Base-by-base conservation (phyloP, 2,797 vertebrate genomes). In the Fundulus diaphanus region DNA sequence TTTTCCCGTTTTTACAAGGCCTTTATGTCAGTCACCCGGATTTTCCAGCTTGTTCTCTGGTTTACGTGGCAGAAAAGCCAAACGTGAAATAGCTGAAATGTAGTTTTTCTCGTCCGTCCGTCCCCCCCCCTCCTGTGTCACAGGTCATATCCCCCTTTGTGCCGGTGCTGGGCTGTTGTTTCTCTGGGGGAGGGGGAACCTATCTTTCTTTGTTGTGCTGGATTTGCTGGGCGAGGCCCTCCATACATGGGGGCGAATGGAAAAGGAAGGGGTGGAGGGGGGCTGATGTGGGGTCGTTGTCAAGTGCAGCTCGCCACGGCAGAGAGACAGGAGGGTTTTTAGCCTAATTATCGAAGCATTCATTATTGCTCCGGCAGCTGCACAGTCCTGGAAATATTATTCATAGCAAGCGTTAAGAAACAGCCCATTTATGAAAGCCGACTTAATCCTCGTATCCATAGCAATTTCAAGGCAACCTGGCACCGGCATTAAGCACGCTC, bases 371-470 rank as follows among this genome's bases (percentile, higher is more conserved):
- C 67, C 82, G 84, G 83, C 92, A 91, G 87, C 90, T 91, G 90
- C 90, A 83, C 78, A 78, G 79, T 90, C 84, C 89, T 78, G 86
- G n/a, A 93, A 90, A 92, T 90, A 89, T 88, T 90, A 89, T 91
- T 90, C 86, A 90, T 84, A 80, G 81, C 51, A 0, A 85, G 81
- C 72, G 78, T 86, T 88, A 77, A 92, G 81, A 89, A 91, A 89
- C 80, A 89, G 81, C 85, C 81, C 75, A 76, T 89, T 91, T 83
- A 85, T 73, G 54, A 88, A 88, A 91, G 90, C 88, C 67, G 6
- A 84, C 81, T 89, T 91, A 92, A 93, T 93, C 92, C 90, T 85
- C 79, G 87, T 89, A 90, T 90, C 91, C 90, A 87, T 87, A 86
- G 88, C 86, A 80, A 90, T 93, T 88, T 89, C 78, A 84, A 90